These are phyloP conservation scores for Papio anubis DNA, from an alignment of 2,113 vertebrate species.

Conservation along the genomic window DNA sequence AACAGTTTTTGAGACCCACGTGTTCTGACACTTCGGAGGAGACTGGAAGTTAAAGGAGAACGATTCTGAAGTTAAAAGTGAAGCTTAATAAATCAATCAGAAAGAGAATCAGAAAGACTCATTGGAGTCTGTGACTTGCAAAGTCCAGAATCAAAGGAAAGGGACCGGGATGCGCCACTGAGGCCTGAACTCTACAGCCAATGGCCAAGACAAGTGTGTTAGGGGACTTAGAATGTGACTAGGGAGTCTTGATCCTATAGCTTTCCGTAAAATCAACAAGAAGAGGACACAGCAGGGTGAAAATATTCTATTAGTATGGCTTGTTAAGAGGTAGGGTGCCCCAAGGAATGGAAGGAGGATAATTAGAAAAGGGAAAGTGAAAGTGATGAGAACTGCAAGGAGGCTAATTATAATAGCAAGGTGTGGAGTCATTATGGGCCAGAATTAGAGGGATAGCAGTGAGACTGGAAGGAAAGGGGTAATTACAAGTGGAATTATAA, in stretches of 20 bases:
- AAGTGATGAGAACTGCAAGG: background rate
- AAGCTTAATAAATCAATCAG: background rate
- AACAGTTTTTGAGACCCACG: background rate
- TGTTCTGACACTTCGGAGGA: background rate
- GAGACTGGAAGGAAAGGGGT: background rate
- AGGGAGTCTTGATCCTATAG: background rate
- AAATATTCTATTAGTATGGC: background rate
- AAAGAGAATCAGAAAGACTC: background rate
- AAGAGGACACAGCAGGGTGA: fast-evolving
- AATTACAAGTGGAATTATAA: background rate
- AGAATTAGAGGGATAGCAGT: background rate
- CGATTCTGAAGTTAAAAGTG: background rate
- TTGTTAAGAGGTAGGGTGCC: background rate
- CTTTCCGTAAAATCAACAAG: background rate
- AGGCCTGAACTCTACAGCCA: background rate
- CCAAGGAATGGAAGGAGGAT: background rate
- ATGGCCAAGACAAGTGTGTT: background rate
- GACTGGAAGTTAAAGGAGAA: background rate
- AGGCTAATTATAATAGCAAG: background rate
- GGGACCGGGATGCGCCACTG: fast-evolving
- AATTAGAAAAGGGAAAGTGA: background rate
- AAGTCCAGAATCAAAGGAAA: background rate
- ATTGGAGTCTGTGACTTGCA: background rate
- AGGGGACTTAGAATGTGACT: background rate
- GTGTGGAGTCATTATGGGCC: background rate